These are phyloP conservation scores for Silurus glanis DNA, from an alignment of 2,113 vertebrate genomes.

Conservation along the genomic window DNA sequence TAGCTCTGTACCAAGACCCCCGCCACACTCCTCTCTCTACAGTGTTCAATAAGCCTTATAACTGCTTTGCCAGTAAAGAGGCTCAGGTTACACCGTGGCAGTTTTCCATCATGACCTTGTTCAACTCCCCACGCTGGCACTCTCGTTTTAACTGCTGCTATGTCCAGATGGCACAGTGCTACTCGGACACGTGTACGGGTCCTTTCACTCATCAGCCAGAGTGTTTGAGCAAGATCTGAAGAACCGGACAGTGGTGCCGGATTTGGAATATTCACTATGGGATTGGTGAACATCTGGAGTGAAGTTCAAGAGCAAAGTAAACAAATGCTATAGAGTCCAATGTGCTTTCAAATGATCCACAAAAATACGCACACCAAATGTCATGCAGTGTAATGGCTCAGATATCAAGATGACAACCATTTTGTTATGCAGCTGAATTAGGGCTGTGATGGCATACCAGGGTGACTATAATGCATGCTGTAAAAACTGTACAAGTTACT, in stretches of 20 bases:
- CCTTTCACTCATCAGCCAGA: slow-evolving; percentile 32
- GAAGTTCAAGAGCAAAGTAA: background rate
- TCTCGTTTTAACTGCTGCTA: slow-evolving; percentile 30
- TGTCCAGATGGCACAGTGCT: slow-evolving; percentile 12
- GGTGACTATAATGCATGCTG: background rate
- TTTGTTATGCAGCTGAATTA: background rate
- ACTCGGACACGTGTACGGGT: slow-evolving; percentile 22
- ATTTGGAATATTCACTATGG: slow-evolving; percentile 12
- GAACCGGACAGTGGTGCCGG: background rate
- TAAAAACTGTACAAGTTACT: background rate
- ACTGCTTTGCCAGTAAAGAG: background rate
- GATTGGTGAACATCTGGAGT: background rate
- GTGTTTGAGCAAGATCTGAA: background rate
- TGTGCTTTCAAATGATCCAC: slow-evolving; percentile 11
- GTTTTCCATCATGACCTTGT: slow-evolving; percentile 31
- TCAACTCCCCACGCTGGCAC: slow-evolving; percentile 36
- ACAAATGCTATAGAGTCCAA: background rate
- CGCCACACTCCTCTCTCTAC: background rate
- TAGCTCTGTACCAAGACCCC: slow-evolving; percentile 29
- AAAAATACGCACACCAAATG: background rate
- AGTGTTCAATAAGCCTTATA: slow-evolving; percentile 24
- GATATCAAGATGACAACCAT: slow-evolving; percentile 10
- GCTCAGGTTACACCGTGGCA: slow-evolving; percentile 45
- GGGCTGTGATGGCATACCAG: background rate
- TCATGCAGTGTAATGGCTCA: background rate